phyloP scores from a whole-genome alignment of 2,797 vertebrate genomes.

The Margarornis squamiger region DNA sequence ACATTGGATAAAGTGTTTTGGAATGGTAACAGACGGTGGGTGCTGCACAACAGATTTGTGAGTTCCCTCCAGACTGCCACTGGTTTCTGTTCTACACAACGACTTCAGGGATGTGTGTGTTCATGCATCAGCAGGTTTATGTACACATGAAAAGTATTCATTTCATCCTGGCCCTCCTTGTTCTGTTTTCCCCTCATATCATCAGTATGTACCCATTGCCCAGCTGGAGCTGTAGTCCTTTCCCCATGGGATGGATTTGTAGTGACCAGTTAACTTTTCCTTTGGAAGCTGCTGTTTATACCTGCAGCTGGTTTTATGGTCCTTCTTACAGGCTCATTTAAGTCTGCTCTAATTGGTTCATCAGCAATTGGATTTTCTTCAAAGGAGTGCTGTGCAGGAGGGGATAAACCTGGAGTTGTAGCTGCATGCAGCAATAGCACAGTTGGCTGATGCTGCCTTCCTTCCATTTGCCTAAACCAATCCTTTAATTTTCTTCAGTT shows the following conservation, averaged over 20 bases:
- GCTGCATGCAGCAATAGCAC: not conserved
- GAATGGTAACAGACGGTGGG: not conserved
- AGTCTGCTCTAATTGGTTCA: not conserved
- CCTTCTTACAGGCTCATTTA: not conserved
- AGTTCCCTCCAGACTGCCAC: not conserved
- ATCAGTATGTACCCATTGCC: not conserved
- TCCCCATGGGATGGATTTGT: not conserved
- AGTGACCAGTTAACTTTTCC: not conserved
- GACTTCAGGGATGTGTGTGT: not conserved
- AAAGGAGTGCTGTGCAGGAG: not conserved
- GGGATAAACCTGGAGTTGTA: fast-evolving
- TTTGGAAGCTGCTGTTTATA: not conserved
- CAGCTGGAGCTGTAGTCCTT: not conserved
- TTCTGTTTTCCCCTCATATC: not conserved
- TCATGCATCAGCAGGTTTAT: not conserved
- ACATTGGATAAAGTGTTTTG: not conserved
- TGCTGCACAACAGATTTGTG: not conserved
- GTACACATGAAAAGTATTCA: not conserved
- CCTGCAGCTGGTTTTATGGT: not conserved
- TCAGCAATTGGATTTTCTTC: not conserved
- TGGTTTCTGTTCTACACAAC: not conserved
- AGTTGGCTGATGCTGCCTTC: not conserved
- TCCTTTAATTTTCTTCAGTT: not conserved
- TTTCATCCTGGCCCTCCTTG: not conserved
- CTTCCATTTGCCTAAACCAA: not conserved